A percentile compares a stretch with the other conserved stretches of the same genome.
Conservation (phyloP, 2,797 vertebrate genomes). For the Pyrrhura leucotis region DNA sequence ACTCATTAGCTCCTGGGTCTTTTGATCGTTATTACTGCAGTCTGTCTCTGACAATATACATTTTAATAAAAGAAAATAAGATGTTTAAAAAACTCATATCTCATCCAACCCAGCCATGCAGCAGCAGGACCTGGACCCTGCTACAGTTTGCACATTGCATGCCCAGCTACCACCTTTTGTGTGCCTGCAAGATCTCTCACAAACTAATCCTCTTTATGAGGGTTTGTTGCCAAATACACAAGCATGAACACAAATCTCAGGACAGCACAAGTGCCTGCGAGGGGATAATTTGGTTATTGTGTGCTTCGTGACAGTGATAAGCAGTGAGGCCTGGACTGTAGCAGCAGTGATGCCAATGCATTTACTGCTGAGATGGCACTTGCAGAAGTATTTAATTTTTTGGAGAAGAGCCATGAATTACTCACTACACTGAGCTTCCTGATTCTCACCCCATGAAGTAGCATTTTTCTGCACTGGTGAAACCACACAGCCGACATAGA, state of each 20-base stretch:
- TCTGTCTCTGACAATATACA: not conserved
- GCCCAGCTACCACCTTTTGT: not conserved
- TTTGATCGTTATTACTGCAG: not conserved
- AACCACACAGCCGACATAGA: not conserved
- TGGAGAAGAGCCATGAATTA: not conserved
- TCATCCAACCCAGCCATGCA: not conserved
- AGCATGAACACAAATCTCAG: not conserved
- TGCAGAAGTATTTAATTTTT: not conserved
- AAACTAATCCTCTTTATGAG: rapidly evolving
- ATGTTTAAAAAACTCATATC: rapidly evolving
- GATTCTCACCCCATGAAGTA: not conserved
- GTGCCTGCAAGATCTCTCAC: not conserved
- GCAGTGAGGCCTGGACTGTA: not conserved
- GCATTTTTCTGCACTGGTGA: not conserved
- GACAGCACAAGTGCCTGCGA: not conserved
- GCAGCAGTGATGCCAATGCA: too few relatives aligned
- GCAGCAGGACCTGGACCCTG: not conserved
- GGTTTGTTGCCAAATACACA: not conserved
- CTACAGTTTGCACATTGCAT: not conserved
- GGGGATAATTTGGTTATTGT: not conserved
- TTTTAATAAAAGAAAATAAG: not conserved
- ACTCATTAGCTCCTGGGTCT: not conserved
- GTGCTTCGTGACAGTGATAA: not conserved
- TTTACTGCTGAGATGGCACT: not conserved
- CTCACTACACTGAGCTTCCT: not conserved